These are phyloP conservation scores for Margarornis squamiger DNA, from an alignment of 2,797 vertebrate species.

Conservation along the genomic window DNA sequence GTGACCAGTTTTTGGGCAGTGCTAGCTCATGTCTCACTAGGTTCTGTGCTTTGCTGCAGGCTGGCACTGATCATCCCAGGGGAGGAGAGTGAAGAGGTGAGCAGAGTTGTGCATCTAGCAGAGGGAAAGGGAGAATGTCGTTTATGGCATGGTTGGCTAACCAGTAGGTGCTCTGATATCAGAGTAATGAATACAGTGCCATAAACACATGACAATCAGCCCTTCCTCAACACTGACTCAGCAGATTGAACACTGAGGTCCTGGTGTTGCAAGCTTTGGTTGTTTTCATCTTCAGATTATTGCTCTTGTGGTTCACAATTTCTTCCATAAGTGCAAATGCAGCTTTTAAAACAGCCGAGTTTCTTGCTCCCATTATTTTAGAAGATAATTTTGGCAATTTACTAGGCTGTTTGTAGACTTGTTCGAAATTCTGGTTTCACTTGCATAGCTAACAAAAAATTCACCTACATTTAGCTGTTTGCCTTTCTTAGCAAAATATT, in stretches of 20 bases:
- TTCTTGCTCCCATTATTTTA: neutral
- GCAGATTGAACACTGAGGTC: neutral
- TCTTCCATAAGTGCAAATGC: neutral
- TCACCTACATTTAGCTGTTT: neutral
- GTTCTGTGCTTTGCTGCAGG: neutral
- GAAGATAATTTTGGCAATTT: neutral
- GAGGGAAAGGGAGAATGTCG: neutral
- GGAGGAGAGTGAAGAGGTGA: neutral
- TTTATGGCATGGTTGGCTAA: neutral
- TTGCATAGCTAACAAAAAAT: neutral
- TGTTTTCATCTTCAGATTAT: neutral
- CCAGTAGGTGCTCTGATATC: neutral
- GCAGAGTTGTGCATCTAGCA: accelerated
- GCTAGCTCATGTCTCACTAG: neutral
- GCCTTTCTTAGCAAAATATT: neutral
- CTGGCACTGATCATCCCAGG: neutral
- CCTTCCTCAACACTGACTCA: neutral
- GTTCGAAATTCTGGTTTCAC: neutral
- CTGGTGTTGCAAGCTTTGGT: neutral
- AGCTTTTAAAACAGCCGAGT: neutral
- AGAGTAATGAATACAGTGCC: neutral
- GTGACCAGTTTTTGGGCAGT: neutral
- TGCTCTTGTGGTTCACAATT: neutral
- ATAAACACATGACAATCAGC: neutral
- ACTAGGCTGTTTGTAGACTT: neutral